Conservation (phyloP, 2,888 invertebrate genomes). For the Ferrisia virgata region DNA sequence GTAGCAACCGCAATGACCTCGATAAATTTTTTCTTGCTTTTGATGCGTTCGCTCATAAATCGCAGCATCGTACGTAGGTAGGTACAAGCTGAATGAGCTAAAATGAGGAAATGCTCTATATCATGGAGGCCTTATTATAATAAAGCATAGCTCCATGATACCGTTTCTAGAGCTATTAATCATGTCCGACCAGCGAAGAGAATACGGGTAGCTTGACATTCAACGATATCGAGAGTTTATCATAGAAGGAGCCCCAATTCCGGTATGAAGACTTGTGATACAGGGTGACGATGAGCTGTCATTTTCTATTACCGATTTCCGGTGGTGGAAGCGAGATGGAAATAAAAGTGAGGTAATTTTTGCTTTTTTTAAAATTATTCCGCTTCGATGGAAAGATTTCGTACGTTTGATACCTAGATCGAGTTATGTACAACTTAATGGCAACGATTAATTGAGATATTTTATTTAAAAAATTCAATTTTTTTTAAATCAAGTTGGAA, state of each 20-base stretch:
- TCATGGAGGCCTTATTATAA: conserved; percentile 5
- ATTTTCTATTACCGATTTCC: neutral
- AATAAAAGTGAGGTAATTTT: neutral
- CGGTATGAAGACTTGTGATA: neutral
- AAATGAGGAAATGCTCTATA: neutral
- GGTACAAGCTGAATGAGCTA: neutral
- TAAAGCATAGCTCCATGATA: neutral
- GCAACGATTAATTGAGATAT: too few relatives aligned
- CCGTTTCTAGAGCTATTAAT: neutral
- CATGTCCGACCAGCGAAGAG: neutral
- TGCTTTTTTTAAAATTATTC: too few relatives aligned
- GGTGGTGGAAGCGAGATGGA: neutral
- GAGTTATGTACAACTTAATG: too few relatives aligned
- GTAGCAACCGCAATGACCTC: neutral
- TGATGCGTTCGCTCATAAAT: neutral
- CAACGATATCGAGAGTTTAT: neutral
- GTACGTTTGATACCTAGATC: too few relatives aligned
- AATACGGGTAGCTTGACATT: neutral
- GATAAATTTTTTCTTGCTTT: neutral
- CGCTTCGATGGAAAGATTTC: too few relatives aligned
- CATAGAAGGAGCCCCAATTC: neutral
- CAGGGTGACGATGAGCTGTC: neutral
- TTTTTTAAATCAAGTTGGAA: too few relatives aligned
- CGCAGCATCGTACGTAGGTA: neutral
- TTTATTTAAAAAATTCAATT: too few relatives aligned